Evolutionary conservation across 2,888 invertebrate species (phyloP).

Genomic region (Drosophila demipolita): DNA sequence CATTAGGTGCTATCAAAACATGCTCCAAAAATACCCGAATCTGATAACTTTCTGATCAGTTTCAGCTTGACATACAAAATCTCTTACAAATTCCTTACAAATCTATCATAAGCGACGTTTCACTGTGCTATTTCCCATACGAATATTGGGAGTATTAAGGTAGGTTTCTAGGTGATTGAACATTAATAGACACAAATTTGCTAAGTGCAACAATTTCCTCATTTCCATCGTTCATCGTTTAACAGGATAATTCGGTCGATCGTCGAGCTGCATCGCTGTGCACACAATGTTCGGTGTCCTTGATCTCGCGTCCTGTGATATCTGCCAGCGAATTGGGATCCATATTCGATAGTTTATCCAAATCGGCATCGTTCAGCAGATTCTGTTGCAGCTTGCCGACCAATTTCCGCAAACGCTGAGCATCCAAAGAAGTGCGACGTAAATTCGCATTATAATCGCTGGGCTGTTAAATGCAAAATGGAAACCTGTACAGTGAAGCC

Average conservation of each 20-base stretch:
- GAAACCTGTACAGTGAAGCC: background rate
- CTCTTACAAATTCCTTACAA: conserved; percentile 74
- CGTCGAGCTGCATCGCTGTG: conserved; percentile 92
- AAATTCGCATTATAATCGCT: conserved; percentile 73
- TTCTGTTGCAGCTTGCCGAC: conserved; percentile 91
- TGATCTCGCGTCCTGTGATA: conserved; percentile 87
- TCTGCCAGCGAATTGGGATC: conserved; percentile 94
- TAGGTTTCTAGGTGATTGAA: conserved; percentile 33
- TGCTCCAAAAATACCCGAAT: conserved; percentile 68
- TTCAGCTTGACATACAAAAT: conserved; percentile 56
- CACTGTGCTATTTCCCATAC: conserved; percentile 44
- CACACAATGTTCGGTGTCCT: conserved; percentile 88
- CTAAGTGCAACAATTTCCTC: conserved; percentile 2
- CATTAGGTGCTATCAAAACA: conserved; percentile 62
- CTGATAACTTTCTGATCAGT: conserved; percentile 23
- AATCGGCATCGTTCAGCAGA: conserved; percentile 92
- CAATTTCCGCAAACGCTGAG: conserved; percentile 88
- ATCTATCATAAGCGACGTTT: conserved; percentile 72
- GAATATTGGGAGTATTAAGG: conserved; percentile 18
- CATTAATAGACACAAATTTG: conserved; percentile 19
- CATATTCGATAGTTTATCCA: conserved; percentile 94
- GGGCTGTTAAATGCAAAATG: conserved; percentile 36
- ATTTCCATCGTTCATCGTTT: conserved; percentile 11
- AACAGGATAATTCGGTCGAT: conserved; percentile 91
- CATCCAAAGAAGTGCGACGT: conserved; percentile 67